These are phyloP conservation scores for Columbina picui DNA, from an alignment of 2,113 vertebrate species.

Conservation along the genomic window DNA sequence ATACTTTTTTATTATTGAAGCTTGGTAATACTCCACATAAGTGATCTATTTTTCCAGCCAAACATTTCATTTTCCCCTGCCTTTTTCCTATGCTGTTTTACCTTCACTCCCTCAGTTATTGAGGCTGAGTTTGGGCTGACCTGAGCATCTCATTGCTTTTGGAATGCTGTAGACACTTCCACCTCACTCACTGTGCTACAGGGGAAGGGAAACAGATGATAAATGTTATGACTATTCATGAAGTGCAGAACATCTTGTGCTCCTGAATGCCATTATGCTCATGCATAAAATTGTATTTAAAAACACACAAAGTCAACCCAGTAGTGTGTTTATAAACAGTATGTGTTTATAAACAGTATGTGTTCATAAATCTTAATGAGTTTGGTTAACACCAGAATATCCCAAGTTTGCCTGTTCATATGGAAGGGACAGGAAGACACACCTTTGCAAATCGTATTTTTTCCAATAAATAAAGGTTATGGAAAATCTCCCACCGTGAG, in stretches of 20 bases:
- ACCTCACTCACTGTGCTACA: not conserved
- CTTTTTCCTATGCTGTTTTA: not conserved
- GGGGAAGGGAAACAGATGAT: not conserved
- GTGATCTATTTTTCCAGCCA: not conserved
- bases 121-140: not conserved
- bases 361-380: not conserved
- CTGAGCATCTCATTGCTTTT: not conserved
- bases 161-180: not conserved
- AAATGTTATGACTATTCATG: not conserved
- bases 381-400: not conserved
- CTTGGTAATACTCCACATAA: not conserved
- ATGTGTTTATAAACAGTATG: too few species aligned
- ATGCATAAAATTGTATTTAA: not conserved
- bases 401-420: not conserved
- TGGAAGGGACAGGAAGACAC: not conserved
- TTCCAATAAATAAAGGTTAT: not conserved
- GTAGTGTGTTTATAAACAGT: too few species aligned
- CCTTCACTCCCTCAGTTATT: not conserved
- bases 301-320: not conserved
- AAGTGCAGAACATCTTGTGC: accelerated
- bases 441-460: not conserved
- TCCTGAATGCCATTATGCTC: not conserved
- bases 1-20: not conserved
- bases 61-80: not conserved
- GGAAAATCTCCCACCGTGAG: not conserved